These are phyloP conservation scores for Actinopyga echinites DNA, from an alignment of 53 echinoderm and acorn worm species.

Conservation along the genomic window DNA sequence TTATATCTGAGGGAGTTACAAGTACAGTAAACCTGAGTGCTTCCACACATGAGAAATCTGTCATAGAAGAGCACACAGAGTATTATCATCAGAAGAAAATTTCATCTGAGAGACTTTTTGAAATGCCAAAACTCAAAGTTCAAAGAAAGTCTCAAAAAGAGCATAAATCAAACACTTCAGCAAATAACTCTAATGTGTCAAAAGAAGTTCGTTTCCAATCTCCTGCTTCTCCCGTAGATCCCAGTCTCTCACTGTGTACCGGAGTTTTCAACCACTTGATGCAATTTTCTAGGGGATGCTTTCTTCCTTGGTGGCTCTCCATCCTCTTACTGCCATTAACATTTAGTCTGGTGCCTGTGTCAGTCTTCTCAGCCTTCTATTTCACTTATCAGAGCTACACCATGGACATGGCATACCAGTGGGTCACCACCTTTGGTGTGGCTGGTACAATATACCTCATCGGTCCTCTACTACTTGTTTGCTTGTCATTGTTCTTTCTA, in stretches of 20 bases:
- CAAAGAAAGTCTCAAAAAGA: too few relatives aligned
- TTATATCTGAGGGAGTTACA: too few relatives aligned
- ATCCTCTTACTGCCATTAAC: neutral
- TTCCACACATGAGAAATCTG: too few relatives aligned
- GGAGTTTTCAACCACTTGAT: neutral
- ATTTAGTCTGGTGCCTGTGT: neutral
- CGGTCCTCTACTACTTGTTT: slow-evolving; percentile 16
- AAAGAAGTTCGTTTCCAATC: neutral
- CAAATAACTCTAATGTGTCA: slow-evolving; percentile 2
- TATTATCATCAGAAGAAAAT: too few relatives aligned
- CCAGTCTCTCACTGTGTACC: neutral
- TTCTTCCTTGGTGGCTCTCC: slow-evolving; percentile 21
- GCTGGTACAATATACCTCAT: slow-evolving; percentile 1
- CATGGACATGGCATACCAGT: neutral
- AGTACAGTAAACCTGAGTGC: too few relatives aligned
- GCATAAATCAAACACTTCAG: neutral
- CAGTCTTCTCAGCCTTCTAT: neutral
- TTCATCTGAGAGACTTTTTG: too few relatives aligned
- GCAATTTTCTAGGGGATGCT: neutral
- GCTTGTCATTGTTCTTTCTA: neutral
- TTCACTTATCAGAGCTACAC: slow-evolving; percentile 10
- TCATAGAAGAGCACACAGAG: too few relatives aligned
- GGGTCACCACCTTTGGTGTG: slow-evolving; percentile 18
- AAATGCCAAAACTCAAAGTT: too few relatives aligned
- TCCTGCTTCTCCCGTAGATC: neutral